phyloP scores from a whole-genome alignment of 2,113 vertebrate genomes.

The Rhabdomys dilectus region DNA sequence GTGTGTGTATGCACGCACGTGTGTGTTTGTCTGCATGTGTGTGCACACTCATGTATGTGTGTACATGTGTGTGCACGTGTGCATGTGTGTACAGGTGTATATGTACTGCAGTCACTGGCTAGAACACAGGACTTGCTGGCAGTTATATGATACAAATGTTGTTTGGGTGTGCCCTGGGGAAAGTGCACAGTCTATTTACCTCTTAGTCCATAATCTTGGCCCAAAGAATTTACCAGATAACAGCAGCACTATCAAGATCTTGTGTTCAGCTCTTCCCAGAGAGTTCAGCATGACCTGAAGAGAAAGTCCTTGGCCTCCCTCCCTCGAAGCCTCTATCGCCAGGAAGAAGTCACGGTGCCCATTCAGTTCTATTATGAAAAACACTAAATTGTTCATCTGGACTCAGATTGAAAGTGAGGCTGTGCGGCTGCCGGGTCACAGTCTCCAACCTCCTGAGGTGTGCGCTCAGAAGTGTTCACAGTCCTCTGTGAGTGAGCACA shows the following conservation, averaged over 20 bases:
- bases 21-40: too few species aligned
- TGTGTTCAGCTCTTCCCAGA: not conserved
- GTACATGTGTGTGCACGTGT: not conserved
- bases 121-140: not conserved
- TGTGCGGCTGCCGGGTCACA: not conserved
- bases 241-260: not conserved
- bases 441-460: not conserved
- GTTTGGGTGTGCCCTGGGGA: not conserved
- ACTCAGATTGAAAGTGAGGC: not conserved
- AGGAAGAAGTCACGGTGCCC: not conserved
- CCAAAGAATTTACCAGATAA: not conserved
- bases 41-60: too few species aligned
- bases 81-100: not conserved
- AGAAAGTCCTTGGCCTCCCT: not conserved
- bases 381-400: not conserved
- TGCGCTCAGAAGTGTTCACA: fast-evolving
- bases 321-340: not conserved
- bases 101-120: not conserved
- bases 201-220: not conserved
- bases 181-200: not conserved
- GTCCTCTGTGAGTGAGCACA: not conserved
- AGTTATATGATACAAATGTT: not conserved
- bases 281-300: fast-evolving
- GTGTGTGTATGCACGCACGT: not conserved
- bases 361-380: not conserved